Evolutionary conservation across 1,140 invertebrate genomes (phyloP).

Genomic region (Megathymus violae): DNA sequence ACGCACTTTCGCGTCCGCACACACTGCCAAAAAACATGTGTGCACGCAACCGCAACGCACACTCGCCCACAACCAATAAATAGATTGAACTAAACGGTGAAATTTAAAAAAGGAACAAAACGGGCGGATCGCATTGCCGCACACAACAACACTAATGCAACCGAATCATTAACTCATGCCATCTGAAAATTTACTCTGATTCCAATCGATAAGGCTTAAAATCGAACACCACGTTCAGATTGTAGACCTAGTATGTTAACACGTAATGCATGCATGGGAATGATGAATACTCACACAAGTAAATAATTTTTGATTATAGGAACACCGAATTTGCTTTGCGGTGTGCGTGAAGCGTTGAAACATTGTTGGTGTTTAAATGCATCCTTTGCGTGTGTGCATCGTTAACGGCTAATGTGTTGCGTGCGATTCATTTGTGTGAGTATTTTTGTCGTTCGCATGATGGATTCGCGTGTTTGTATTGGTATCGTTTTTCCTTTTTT

Average conservation of each 20-base stretch:
- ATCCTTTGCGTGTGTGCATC: slow-evolving; percentile 63
- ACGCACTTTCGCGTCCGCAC: slow-evolving; percentile 74
- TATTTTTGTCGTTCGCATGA: slow-evolving; percentile 73
- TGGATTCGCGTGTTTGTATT: slow-evolving; percentile 77
- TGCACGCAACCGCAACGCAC: slow-evolving; percentile 62
- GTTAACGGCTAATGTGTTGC: slow-evolving; percentile 49
- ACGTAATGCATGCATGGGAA: slow-evolving; percentile 72
- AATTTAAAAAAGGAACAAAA: slow-evolving; percentile 84
- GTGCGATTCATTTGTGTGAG: slow-evolving; percentile 55
- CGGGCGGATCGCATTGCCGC: slow-evolving; percentile 72
- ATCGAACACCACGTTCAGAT: slow-evolving; percentile 40
- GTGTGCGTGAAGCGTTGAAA: slow-evolving; percentile 39
- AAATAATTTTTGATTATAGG: slow-evolving; percentile 76
- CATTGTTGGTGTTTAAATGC: slow-evolving; percentile 62
- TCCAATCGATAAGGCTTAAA: slow-evolving; percentile 42
- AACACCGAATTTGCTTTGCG: slow-evolving; percentile 73
- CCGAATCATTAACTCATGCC: slow-evolving; percentile 69
- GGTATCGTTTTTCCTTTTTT: slow-evolving; percentile 75
- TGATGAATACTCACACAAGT: slow-evolving; percentile 58
- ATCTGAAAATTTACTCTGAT: slow-evolving; percentile 43
- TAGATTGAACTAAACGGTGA: slow-evolving; percentile 84
- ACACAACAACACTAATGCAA: slow-evolving; percentile 73
- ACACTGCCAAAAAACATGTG: slow-evolving; percentile 43
- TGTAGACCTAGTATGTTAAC: slow-evolving; percentile 75
- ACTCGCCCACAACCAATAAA: slow-evolving; percentile 77